Percentiles rank a stretch among this genome's conserved stretches.
Evolutionary conservation across 2,888 invertebrate genomes (phyloP).

Genomic region (Chalcis sispes): DNA sequence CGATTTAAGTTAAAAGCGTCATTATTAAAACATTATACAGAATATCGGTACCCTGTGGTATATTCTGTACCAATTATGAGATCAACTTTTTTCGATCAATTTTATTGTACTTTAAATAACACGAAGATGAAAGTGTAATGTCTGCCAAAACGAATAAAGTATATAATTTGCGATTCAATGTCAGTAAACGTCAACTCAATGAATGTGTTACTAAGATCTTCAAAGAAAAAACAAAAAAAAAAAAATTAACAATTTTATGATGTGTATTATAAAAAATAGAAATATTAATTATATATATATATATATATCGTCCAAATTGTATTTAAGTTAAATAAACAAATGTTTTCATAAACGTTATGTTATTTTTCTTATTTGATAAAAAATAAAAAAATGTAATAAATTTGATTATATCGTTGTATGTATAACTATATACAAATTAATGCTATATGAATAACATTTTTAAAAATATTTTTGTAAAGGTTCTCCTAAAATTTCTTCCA

Average conservation of each 20-base stretch:
- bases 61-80: conserved; percentile 46
- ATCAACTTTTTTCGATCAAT: conserved; percentile 27
- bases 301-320: conserved; percentile 70
- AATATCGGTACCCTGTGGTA: conserved; percentile 62
- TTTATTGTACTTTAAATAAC: conserved; percentile 31
- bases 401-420: background rate
- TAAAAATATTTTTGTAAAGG: conserved; percentile 93
- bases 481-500: conserved; percentile 92
- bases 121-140: conserved; percentile 27
- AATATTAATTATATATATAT: conserved; percentile 61
- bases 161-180: conserved; percentile 29
- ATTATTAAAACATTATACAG: conserved; percentile 42
- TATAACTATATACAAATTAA: conserved; percentile 45
- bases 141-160: conserved; percentile 30
- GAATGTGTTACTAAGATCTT: conserved; percentile 37
- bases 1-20: background rate
- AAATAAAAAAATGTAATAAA: conserved; percentile 4
- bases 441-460: conserved; percentile 54
- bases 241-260: conserved; percentile 42
- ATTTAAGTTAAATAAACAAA: conserved; percentile 70
- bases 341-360: conserved; percentile 63
- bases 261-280: conserved; percentile 47
- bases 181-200: conserved; percentile 23
- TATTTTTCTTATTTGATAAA: conserved; percentile 12
- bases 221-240: too few relatives aligned